A percentile compares a stretch with the other conserved stretches of the same genome.
Evolutionary conservation across 2,888 invertebrate genomes (phyloP).

Genomic region (Drosophila sordidula): DNA sequence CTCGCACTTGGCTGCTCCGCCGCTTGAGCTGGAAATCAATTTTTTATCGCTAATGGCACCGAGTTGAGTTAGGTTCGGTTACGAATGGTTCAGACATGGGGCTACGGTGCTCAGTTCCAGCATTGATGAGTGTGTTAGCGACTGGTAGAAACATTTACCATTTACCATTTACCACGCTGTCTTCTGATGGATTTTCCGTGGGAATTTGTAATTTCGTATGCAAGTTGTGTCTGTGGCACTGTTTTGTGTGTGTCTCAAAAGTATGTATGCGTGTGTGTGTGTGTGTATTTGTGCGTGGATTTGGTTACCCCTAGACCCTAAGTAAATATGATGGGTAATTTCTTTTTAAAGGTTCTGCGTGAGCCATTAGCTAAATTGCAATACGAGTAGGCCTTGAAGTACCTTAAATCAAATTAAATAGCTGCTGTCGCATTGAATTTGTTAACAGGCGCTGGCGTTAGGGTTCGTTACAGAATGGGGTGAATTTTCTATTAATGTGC

Average conservation of each 20-base stretch:
- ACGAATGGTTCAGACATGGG: slow-evolving; percentile 40
- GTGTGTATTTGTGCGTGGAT: slow-evolving; percentile 19
- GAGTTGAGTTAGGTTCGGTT: slow-evolving; percentile 65
- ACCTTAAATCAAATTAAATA: slow-evolving; percentile 71
- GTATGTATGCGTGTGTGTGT: slow-evolving; percentile 1
- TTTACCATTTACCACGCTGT: slow-evolving; percentile 28
- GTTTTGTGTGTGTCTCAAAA: slow-evolving; percentile 2
- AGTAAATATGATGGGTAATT: slow-evolving; percentile 79
- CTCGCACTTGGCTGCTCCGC: slow-evolving; percentile 39
- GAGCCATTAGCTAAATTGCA: slow-evolving; percentile 76
- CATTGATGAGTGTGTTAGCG: slow-evolving; percentile 69
- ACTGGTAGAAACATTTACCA: slow-evolving; percentile 63
- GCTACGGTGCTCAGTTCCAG: slow-evolving; percentile 41
- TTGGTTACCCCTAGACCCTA: slow-evolving; percentile 52
- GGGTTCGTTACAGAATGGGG: background rate
- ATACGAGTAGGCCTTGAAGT: slow-evolving; percentile 49
- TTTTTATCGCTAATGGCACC: slow-evolving; percentile 71
- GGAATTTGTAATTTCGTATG: slow-evolving; percentile 78
- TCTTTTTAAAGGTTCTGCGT: slow-evolving; percentile 73
- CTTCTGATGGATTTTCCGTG: slow-evolving; percentile 73
- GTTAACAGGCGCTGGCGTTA: background rate
- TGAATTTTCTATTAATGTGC: slow-evolving; percentile 1
- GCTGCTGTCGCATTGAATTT: slow-evolving; percentile 42
- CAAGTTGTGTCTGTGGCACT: slow-evolving; percentile 63
- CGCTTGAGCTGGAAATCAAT: slow-evolving; percentile 51